Evolutionary conservation across 2,888 invertebrate species (phyloP).

Genomic region (Drosophila koepferae): DNA sequence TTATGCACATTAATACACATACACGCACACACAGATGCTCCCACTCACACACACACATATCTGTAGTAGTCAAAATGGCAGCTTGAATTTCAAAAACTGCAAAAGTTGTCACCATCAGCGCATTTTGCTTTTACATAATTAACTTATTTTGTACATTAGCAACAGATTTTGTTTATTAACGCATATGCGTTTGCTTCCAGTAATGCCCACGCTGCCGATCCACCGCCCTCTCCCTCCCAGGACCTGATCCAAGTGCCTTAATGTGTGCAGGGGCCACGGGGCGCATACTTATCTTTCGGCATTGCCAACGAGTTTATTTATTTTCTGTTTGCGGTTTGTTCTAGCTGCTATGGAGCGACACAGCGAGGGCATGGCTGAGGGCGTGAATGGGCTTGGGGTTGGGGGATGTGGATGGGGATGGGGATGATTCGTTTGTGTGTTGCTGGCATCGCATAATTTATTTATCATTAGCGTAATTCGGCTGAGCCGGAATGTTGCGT

Average conservation of each 20-base stretch:
- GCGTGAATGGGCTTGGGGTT: background rate
- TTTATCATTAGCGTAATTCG: slow-evolving; percentile 79
- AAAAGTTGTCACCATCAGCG: slow-evolving; percentile 62
- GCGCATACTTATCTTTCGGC: slow-evolving; percentile 72
- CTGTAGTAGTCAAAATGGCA: slow-evolving; percentile 26
- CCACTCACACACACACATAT: background rate
- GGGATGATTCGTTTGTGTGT: slow-evolving; percentile 57
- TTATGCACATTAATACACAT: background rate
- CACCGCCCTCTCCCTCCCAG: background rate
- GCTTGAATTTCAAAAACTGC: slow-evolving; percentile 54
- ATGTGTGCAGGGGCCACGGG: slow-evolving; percentile 50
- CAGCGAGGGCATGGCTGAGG: background rate
- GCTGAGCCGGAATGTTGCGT: slow-evolving; percentile 51
- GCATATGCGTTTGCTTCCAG: slow-evolving; percentile 57
- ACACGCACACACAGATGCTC: slow-evolving; percentile 1
- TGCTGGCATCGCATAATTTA: slow-evolving; percentile 75
- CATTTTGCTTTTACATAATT: slow-evolving; percentile 70
- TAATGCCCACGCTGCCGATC: slow-evolving; percentile 22
- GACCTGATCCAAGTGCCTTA: slow-evolving; percentile 34
- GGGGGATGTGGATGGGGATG: background rate
- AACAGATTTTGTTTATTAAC: slow-evolving; percentile 80
- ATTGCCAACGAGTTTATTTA: slow-evolving; percentile 75
- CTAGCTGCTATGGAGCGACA: slow-evolving; percentile 1
- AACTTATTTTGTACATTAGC: slow-evolving; percentile 79
- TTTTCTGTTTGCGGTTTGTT: slow-evolving; percentile 70